A percentile compares a stretch with the other conserved stretches of the same genome.
phyloP scores from a whole-genome alignment of 2,113 vertebrate species.

The Platanista minor region DNA sequence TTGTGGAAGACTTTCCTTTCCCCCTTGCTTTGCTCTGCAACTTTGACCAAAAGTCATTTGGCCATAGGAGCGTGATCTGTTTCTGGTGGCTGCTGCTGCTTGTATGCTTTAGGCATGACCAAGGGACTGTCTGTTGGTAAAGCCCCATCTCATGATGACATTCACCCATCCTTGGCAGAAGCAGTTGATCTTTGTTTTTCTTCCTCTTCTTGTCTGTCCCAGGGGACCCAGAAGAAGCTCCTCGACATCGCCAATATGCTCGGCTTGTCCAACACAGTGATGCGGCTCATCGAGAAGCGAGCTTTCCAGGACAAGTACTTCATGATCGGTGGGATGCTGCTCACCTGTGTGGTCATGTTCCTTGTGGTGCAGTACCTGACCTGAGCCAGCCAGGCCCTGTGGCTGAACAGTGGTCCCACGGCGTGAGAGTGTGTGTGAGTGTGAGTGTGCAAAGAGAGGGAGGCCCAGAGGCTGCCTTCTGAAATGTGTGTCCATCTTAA shows the following conservation, averaged over 20 bases:
- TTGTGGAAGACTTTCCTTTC: background rate
- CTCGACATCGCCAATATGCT: slow-evolving; percentile 97
- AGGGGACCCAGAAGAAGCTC: slow-evolving; percentile 98
- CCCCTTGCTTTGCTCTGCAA: background rate
- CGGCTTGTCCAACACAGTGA: slow-evolving; percentile 97
- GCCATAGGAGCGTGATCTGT: background rate
- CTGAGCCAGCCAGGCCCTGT: slow-evolving; percentile 76
- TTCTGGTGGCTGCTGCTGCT: background rate
- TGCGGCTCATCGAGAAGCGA: slow-evolving; percentile 95
- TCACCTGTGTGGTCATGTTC: slow-evolving; percentile 94
- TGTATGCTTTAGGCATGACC: background rate
- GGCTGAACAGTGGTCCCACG: background rate
- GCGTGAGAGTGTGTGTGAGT: background rate
- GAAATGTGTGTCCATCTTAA: slow-evolving; percentile 22
- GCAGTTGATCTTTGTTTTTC: background rate
- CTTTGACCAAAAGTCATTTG: background rate
- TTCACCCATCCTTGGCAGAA: background rate
- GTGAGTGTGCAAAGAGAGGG: background rate
- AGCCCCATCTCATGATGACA: background rate
- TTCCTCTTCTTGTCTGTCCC: background rate
- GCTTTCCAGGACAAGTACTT: slow-evolving; percentile 97
- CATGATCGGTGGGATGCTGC: slow-evolving; percentile 95
- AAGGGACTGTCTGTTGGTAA: background rate
- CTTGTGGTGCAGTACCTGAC: slow-evolving; percentile 93
- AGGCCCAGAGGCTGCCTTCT: background rate